Evolutionary conservation across 2,888 invertebrate species (phyloP).

Genomic region (Phytoseiulus persimilis): DNA sequence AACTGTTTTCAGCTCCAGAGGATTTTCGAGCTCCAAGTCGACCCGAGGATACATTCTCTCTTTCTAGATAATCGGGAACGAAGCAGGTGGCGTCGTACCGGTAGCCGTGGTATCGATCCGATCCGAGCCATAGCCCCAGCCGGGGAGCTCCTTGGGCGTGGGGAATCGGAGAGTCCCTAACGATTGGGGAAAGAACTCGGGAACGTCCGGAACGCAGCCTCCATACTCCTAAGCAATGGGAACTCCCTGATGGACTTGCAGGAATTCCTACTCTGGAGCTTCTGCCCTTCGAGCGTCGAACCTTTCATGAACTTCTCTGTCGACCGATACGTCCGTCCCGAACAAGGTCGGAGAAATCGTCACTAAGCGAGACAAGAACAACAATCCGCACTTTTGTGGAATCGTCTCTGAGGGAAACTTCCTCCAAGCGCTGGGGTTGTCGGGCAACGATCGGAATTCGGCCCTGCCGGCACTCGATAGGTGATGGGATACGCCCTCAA

Average conservation of each 20-base stretch:
- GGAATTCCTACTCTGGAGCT: background rate
- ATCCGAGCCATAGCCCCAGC: background rate
- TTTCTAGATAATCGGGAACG: background rate
- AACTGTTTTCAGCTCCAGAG: too few species aligned
- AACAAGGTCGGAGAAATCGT: background rate
- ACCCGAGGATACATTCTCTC: background rate
- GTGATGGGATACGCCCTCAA: background rate
- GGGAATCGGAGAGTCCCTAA: background rate
- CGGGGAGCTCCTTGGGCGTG: background rate
- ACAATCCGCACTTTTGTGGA: background rate
- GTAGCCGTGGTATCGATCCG: background rate
- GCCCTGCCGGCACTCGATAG: background rate
- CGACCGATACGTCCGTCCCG: background rate
- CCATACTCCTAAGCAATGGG: background rate
- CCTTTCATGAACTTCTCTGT: background rate
- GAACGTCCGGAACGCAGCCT: background rate
- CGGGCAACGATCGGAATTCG: background rate
- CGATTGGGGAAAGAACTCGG: background rate
- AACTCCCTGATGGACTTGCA: background rate
- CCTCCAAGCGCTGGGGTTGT: background rate
- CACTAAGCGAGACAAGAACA: background rate
- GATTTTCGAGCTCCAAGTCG: too few species aligned
- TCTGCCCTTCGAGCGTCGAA: background rate
- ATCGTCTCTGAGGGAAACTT: background rate
- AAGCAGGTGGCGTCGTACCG: background rate